Conservation (phyloP, 2,113 vertebrate species). For the Platichthys stellatus region DNA sequence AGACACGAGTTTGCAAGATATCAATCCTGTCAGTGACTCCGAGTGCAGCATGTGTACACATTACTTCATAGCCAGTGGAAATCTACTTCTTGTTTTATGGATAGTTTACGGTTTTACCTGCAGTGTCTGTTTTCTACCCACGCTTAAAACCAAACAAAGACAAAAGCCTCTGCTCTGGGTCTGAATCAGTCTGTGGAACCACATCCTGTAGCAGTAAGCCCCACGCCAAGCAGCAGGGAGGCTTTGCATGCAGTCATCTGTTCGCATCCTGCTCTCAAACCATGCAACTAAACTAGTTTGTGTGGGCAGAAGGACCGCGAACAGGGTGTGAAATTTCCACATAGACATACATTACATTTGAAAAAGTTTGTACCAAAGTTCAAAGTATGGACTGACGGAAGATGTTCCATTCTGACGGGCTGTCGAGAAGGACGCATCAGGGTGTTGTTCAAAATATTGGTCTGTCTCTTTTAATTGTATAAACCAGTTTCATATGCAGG, state of each 20-base stretch:
- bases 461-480: conserved; percentile 5
- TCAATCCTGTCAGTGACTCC: background rate
- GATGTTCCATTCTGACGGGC: conserved; percentile 10
- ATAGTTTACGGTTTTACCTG: conserved; percentile 53
- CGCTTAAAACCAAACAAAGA: conserved; percentile 23
- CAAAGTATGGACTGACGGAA: conserved; percentile 28
- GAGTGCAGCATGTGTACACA: background rate
- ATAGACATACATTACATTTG: conserved; percentile 37
- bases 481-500: background rate
- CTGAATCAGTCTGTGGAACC: conserved; percentile 73
- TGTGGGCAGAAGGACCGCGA: conserved; percentile 47
- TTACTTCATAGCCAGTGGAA: conserved; percentile 31
- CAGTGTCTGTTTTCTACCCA: conserved; percentile 39
- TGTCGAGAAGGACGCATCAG: background rate
- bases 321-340: conserved; percentile 59
- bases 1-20: background rate
- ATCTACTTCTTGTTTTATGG: conserved; percentile 33
- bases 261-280: conserved; percentile 46
- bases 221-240: conserved; percentile 62
- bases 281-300: conserved; percentile 26
- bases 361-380: conserved; percentile 1
- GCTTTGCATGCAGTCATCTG: conserved; percentile 50
- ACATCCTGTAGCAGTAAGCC: conserved; percentile 81
- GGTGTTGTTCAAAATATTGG: background rate
- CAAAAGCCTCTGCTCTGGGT: conserved; percentile 64